These are phyloP conservation scores for Columba livia DNA, from an alignment of 2,113 vertebrate species.

Conservation along the genomic window DNA sequence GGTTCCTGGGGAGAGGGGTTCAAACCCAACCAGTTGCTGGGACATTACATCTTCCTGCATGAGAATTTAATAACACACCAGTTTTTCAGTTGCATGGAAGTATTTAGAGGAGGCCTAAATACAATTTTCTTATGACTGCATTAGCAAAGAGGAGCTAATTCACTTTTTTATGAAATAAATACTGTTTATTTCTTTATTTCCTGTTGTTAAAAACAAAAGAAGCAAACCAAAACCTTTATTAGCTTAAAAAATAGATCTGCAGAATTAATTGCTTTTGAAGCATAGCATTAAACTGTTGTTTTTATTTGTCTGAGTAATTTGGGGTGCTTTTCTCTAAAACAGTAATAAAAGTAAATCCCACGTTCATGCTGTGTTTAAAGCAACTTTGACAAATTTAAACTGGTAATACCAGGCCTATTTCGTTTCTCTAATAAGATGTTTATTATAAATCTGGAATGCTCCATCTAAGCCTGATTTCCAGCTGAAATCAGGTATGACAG, in stretches of 20 bases:
- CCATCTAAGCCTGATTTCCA: background rate
- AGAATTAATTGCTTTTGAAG: conserved; percentile 17
- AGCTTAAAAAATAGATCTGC: background rate
- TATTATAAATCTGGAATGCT: background rate
- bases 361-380: background rate
- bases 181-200: background rate
- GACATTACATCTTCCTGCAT: background rate
- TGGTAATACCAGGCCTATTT: background rate
- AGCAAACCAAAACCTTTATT: background rate
- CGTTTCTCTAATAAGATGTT: background rate
- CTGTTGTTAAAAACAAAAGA: background rate
- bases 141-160: background rate
- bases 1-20: background rate
- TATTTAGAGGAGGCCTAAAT: background rate
- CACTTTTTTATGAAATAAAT: background rate
- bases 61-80: background rate
- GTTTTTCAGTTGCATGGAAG: background rate
- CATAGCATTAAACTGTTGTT: background rate
- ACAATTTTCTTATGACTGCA: background rate
- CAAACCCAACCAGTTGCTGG: background rate
- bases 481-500: background rate
- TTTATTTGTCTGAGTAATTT: background rate
- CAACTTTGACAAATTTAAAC: background rate
- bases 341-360: background rate
- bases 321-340: background rate